A percentile compares a stretch with the other conserved stretches of the same genome.
Evolutionary conservation across 2,113 vertebrate species (phyloP).

Genomic region (Platanista minor): DNA sequence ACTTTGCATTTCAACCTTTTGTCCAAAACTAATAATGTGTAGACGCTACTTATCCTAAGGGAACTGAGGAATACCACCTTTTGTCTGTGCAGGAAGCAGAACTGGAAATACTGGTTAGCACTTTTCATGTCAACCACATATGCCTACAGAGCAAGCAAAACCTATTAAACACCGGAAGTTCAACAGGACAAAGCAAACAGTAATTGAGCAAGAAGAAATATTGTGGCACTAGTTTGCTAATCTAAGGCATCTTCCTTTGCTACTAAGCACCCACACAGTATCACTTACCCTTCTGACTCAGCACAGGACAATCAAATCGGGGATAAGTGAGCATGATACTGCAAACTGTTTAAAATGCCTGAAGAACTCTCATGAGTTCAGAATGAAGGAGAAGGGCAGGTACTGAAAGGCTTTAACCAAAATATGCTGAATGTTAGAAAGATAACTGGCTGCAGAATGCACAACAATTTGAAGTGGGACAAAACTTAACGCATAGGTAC

Average conservation of each 20-base stretch:
- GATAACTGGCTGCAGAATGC: neutral
- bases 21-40: neutral
- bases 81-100: neutral
- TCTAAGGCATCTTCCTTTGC: neutral
- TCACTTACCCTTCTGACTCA: neutral
- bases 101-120: neutral
- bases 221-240: neutral
- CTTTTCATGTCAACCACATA: neutral
- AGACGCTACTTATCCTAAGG: neutral
- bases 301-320: neutral
- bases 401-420: neutral
- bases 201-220: neutral
- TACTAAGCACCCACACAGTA: neutral
- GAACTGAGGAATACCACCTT: neutral
- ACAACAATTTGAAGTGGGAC: neutral
- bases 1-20: neutral
- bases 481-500: neutral
- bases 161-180: neutral
- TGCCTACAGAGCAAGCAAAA: neutral
- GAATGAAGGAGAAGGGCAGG: neutral
- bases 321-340: neutral
- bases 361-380: neutral
- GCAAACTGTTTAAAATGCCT: neutral
- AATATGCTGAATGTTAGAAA: neutral
- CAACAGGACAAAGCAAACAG: neutral